Evolutionary conservation across 2,113 vertebrate species (phyloP).

Genomic region (Perca fluviatilis): DNA sequence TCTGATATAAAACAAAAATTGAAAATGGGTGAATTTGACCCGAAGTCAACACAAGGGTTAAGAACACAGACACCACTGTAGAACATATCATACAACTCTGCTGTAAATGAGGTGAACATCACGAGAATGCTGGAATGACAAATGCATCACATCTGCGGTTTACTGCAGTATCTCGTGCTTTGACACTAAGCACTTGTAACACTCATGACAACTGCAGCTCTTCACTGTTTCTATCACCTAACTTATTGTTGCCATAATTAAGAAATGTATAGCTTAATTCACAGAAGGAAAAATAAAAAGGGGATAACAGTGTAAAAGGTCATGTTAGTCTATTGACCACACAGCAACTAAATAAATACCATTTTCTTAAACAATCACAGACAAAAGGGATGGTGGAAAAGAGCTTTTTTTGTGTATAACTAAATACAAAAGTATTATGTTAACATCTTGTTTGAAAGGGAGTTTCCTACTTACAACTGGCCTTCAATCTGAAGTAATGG

Average conservation of each 20-base stretch:
- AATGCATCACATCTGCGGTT: background rate
- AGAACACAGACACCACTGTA: background rate
- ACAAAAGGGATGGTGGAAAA: background rate
- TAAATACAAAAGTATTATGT: slow-evolving; percentile 66
- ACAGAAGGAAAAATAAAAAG: background rate
- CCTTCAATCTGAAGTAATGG: slow-evolving; percentile 37
- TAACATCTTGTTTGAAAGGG: background rate
- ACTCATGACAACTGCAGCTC: background rate
- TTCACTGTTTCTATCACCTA: background rate
- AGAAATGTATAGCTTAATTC: background rate
- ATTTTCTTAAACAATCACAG: slow-evolving; percentile 13
- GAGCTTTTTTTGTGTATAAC: slow-evolving; percentile 52
- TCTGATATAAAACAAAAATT: too few relatives aligned
- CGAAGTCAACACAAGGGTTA: too few relatives aligned
- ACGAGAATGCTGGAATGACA: background rate
- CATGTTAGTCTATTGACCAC: background rate
- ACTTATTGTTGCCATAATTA: background rate
- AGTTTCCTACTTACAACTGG: slow-evolving; percentile 14
- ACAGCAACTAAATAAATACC: background rate
- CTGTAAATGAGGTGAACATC: background rate
- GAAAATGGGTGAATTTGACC: too few relatives aligned
- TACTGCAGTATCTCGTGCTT: background rate
- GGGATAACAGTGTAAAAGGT: background rate
- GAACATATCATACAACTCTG: background rate
- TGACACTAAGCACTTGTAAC: background rate